Conservation (phyloP, 1,140 invertebrate species). For the Venustaconcha ellipsiformis region DNA sequence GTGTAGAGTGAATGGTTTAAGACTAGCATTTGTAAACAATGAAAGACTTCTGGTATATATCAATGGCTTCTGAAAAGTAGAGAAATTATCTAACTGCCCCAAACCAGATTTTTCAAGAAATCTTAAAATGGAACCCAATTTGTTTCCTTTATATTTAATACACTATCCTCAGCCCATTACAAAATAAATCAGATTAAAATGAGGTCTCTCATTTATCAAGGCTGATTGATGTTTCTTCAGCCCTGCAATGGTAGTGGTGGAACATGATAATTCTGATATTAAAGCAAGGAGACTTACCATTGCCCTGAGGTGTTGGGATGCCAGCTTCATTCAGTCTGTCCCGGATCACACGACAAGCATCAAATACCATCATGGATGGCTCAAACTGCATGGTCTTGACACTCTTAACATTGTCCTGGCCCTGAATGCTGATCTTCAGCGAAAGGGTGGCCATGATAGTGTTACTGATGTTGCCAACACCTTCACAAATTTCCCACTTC, state of each 20-base stretch:
- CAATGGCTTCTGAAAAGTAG: too few species aligned
- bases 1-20: too few species aligned
- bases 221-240: background rate
- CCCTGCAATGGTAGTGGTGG: background rate
- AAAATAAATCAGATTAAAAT: background rate
- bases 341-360: constrained; percentile 93
- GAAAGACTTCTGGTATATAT: too few species aligned
- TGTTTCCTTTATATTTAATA: constrained; percentile 5
- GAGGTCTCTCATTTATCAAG: background rate
- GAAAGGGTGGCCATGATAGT: constrained; percentile 75
- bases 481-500: too few species aligned
- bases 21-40: too few species aligned
- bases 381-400: constrained; percentile 99
- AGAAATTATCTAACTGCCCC: too few species aligned
- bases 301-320: constrained; percentile 48
- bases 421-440: constrained; percentile 93
- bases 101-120: background rate
- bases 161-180: too few species aligned
- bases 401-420: constrained; percentile 93
- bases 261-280: background rate
- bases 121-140: background rate
- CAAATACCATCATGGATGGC: constrained; percentile 91
- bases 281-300: constrained; percentile 64
- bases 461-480: too few species aligned
- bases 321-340: constrained; percentile 93